Evolutionary conservation across 92 coral and sea anemone genomes (phyloP).

Genomic region (Porites rus): DNA sequence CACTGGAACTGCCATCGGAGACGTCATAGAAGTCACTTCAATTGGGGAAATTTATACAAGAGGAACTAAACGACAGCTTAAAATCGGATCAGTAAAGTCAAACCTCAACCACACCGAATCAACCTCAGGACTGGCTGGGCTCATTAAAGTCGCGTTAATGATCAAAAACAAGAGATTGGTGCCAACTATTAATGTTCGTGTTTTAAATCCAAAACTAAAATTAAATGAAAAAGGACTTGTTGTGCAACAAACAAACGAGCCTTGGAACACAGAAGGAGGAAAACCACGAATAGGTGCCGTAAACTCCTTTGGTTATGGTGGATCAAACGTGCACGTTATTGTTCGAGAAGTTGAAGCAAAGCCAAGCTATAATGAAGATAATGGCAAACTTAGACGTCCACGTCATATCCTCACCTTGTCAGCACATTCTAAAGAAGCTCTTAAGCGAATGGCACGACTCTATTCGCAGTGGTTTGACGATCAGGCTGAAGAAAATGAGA

Average conservation of each 20-base stretch:
- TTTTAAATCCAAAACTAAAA: constrained; percentile 71
- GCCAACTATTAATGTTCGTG: constrained; percentile 73
- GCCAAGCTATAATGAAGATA: not conserved
- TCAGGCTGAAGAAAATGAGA: constrained; percentile 36
- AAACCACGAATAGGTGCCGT: constrained; percentile 80
- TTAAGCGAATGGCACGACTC: constrained; percentile 52
- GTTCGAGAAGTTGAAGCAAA: constrained; percentile 56
- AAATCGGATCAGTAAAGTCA: constrained; percentile 85
- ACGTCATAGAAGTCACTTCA: constrained; percentile 78
- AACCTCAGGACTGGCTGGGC: constrained; percentile 85
- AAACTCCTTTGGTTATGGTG: constrained; percentile 91
- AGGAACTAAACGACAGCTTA: constrained; percentile 46
- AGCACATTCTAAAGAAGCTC: constrained; percentile 71
- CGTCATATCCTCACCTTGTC: constrained; percentile 66
- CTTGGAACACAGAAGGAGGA: constrained; percentile 64
- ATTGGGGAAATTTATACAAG: constrained; percentile 57
- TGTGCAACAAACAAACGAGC: constrained; percentile 72
- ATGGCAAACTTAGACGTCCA: not conserved
- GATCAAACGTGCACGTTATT: constrained; percentile 83
- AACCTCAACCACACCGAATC: constrained; percentile 92
- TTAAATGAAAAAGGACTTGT: constrained; percentile 71
- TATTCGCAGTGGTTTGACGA: constrained; percentile 69
- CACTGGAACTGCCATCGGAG: constrained; percentile 93
- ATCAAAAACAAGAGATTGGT: constrained; percentile 70
- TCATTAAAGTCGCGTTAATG: constrained; percentile 85